A percentile compares a stretch with the other conserved stretches of the same genome.
These are phyloP conservation scores for Parascotia fuliginaria DNA, from an alignment of 2,888 invertebrate genomes.

Conservation along the genomic window DNA sequence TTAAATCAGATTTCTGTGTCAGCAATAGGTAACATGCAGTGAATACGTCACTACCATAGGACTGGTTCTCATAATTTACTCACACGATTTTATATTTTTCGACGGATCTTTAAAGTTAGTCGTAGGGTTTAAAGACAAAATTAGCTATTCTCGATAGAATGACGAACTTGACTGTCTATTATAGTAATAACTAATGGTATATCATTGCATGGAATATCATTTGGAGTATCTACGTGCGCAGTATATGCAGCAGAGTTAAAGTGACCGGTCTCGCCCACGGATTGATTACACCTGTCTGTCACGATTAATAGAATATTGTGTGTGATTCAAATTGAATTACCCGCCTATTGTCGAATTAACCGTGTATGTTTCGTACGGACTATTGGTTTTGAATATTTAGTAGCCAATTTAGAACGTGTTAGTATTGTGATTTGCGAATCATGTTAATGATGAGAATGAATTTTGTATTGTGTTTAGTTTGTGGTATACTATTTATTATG, in stretches of 20 bases:
- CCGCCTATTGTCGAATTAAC: conserved; percentile 75
- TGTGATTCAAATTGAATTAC: conserved; percentile 83
- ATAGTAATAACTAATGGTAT: neutral
- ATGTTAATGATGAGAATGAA: conserved; percentile 38
- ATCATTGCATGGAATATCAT: conserved; percentile 12
- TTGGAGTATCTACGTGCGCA: conserved; percentile 26
- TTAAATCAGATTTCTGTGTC: conserved; percentile 6
- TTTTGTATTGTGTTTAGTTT: conserved; percentile 22
- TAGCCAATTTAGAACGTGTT: conserved; percentile 76
- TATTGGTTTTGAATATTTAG: conserved; percentile 82
- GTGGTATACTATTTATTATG: neutral
- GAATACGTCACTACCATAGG: neutral
- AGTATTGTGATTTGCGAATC: conserved; percentile 51
- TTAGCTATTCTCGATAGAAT: too few relatives aligned
- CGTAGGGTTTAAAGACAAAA: too few relatives aligned
- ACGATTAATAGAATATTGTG: conserved; percentile 84
- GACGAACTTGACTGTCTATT: too few relatives aligned
- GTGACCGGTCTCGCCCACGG: conserved; percentile 52
- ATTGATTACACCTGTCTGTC: conserved; percentile 84
- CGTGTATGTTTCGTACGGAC: conserved; percentile 71
- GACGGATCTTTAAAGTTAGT: too few relatives aligned
- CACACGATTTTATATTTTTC: neutral
- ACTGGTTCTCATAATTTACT: neutral
- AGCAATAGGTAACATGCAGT: neutral
- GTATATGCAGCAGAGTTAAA: conserved; percentile 46